Percentiles rank a stretch among this genome's conserved stretches.
Evolutionary conservation across 1,140 invertebrate genomes (phyloP).

Genomic region (Anadara kagoshimensis): DNA sequence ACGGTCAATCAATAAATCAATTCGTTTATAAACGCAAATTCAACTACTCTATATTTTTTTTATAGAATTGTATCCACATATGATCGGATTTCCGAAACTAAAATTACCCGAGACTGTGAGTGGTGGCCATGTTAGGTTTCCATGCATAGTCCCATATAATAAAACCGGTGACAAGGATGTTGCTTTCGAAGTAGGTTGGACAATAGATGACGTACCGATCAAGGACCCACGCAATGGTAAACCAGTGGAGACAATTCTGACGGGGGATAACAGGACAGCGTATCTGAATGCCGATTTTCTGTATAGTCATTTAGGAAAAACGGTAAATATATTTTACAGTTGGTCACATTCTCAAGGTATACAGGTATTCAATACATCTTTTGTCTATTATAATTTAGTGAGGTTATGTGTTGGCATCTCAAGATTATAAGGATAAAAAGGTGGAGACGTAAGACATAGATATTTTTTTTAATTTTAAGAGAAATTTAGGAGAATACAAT

Average conservation of each 20-base stretch:
- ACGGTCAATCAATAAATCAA: too few species aligned
- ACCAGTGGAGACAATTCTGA: slow-evolving; percentile 14
- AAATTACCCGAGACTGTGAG: slow-evolving; percentile 17
- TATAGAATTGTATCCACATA: slow-evolving; percentile 37
- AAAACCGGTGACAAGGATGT: slow-evolving; percentile 32
- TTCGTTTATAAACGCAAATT: too few species aligned
- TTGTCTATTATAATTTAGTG: too few species aligned
- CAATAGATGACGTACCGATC: slow-evolving; percentile 29
- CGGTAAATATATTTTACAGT: slow-evolving; percentile 20
- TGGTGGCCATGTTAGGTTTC: slow-evolving; percentile 32
- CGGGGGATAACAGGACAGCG: slow-evolving; percentile 23
- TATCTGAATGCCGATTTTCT: slow-evolving; percentile 30
- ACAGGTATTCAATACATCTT: too few species aligned
- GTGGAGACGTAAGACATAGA: too few species aligned
- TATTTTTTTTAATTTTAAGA: too few species aligned
- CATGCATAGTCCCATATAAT: slow-evolving; percentile 37
- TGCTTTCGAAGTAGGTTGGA: slow-evolving; percentile 45
- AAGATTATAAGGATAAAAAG: too few species aligned
- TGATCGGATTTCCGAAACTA: slow-evolving; percentile 26
- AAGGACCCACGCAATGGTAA: slow-evolving; percentile 9
- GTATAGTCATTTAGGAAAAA: slow-evolving; percentile 33
- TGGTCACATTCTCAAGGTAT: too few species aligned
- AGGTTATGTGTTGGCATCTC: too few species aligned
- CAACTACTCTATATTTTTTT: background rate
- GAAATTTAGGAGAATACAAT: too few species aligned